Base-by-base conservation (phyloP, 2,888 invertebrate species). In the Standfussiana lucernea region DNA sequence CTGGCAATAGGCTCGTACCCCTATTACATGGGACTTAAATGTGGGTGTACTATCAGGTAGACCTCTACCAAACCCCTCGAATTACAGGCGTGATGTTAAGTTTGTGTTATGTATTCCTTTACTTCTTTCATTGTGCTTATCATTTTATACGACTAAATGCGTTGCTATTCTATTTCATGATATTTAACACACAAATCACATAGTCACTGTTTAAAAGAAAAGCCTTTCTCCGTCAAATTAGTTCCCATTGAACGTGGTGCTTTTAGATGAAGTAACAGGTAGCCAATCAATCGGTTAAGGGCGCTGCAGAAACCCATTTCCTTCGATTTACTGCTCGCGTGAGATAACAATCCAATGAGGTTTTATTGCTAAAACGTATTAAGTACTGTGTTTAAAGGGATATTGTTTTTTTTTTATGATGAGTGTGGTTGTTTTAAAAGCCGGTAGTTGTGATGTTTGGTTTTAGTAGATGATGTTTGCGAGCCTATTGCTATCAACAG, bases 301-400 rank as follows among this genome's bases (percentile, higher is more conserved):
- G 71, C 56, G 40, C 70, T 47, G 42, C 64, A 72, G 47, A 73
- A 67, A 18, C 67, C 42, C 77, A 81, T 85, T 84, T 80, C 73
- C 85, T 72, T 53, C 82, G 71, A 85, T 81, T 85, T 64, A 74
- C 65, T 82, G 62, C 62, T 59, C 59, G 45, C 68, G 82, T 83
- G 83, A 72, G 83, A 83, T 83, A 85, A 74, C 73, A 65, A 83
- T 82, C 78, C 24, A 35, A 70, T 61, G 56, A 32, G 70, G n/a
- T 64, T 85, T 73, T 75, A 82, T 66, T 56, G 77, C 69, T 21
- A 15, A 47, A 82, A 64, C 53, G 62, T 62, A 67, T 62, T 82
- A 81, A 42, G 40, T 47, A 42, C 40, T 62, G 32, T 21, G 68
- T 56, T 82, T 56, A 35, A 68, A 68, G 18, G 21, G 21, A 68